Base-by-base conservation (phyloP, 2,113 vertebrate genomes). In the Microtus montanus region DNA sequence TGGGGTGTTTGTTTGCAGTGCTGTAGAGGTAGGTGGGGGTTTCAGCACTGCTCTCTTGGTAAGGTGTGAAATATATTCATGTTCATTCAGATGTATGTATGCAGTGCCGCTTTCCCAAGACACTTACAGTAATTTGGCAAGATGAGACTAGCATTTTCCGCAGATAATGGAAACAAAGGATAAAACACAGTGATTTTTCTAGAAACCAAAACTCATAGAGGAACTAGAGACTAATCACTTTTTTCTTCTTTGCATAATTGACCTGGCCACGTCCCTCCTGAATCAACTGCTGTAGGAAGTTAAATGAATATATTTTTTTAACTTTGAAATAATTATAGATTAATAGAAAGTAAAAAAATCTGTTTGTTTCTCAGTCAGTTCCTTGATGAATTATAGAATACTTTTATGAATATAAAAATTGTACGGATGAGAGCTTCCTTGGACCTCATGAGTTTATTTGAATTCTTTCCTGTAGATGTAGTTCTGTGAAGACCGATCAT, bases 1-100 rank as follows among this genome's bases (percentile, higher is more conserved):
- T 14, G 0, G 70, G 74, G 82, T n/a, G 96, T 88, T 85, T 94
- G 83, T 95, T 95, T 94, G 95, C 82, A 78, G 91, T 93, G 87
- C 26, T 88, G 3, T 44, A 26, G 26, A 52, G 35, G 28, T 86
- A 70, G 73, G 66, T 5, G 38, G 61, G 49, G 85, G 75, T 92
- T 94, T 3, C 4, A 80, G 26, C 58, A 73, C 52, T 96, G 64
- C 79, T 96, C 35, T 93, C 26, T 92, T 30, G 52, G 41, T 63
- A 96, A 94, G 41, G 38, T 91, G 58, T 85, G 41, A 58, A 90
- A 79, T 93, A 74, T 88, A 86, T 93, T 84, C 13, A 17, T 85
- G 91, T 49, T 68, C 14, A 87, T 94, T 88, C 41, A 94, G 78
- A 78, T 91, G 22, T 64, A 83, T 92, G 66, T 38, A 38, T 66